Evolutionary conservation across 2,888 invertebrate species (phyloP), one percentile per base, ranked within the genome.

Genomic region (Mimachlamys varia): DNA sequence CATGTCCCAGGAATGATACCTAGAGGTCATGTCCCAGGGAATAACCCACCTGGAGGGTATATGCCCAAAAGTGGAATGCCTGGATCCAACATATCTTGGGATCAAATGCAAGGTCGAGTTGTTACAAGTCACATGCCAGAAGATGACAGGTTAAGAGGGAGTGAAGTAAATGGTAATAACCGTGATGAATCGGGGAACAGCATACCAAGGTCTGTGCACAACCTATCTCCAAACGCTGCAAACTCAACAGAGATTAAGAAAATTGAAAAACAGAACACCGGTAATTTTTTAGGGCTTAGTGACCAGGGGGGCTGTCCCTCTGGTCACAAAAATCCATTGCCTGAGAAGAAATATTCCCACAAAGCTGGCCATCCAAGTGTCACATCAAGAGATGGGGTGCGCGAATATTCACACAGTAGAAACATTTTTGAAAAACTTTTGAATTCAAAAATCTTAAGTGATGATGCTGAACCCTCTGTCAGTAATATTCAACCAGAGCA

Each of bases 241-340:
- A 27, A 76, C 27, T 76, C 22, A 76, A 76, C 76, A 12, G 76
- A 76, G 76, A 76, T 76, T 0, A 27, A 76, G 12, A 76, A 17
- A 27, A 76, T 15, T 76, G 76, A 76, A 76, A 76, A 76, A 33
- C 76, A 76, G 33, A 76, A 76, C 76, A 76, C 76, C 76, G 76
- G 76, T 76, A 76, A 76, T 76, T 76, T 76, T 76, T 76, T 76
- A 76, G 76, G 76, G 76, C 76, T 76, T 76, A 76, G 76, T 76
- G 76, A 76, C 76, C 76, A 76, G 76, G 33, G 76, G 76, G 76
- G 76, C 76, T 76, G 76, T 76, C 76, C 76, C 76, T 76, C 76
- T 76, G 76, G 76, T 76, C 76, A 76, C 76, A 76, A 76, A 76
- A 76, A 27, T 76, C 27, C 2, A 76, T 76, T 76, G 76, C 76